Conservation (phyloP, 1,140 invertebrate genomes). For the Drosophila tani region DNA sequence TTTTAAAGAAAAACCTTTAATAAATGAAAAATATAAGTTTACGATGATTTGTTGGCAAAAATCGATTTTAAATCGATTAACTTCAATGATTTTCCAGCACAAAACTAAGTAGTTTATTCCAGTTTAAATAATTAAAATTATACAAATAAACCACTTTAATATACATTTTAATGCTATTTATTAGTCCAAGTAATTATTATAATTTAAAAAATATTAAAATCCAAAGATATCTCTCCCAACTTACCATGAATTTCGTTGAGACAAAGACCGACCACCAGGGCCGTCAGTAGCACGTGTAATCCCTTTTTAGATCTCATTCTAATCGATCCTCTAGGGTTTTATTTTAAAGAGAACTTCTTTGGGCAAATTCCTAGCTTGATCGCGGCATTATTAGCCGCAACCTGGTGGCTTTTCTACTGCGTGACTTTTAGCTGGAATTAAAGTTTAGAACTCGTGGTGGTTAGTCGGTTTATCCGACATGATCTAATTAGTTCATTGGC, state of each 20-base stretch:
- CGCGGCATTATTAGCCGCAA: slow-evolving; percentile 60
- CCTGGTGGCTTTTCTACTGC: slow-evolving; percentile 22
- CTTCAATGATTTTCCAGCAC: neutral
- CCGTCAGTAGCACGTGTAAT: slow-evolving; percentile 31
- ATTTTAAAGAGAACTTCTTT: slow-evolving; percentile 3
- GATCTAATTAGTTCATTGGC: slow-evolving; percentile 72
- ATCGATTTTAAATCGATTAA: neutral
- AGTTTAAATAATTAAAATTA: no score
- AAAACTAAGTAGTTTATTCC: no score
- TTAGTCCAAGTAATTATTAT: no score
- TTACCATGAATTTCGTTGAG: slow-evolving; percentile 58
- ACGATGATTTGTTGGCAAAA: neutral
- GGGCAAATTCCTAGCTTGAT: slow-evolving; percentile 22
- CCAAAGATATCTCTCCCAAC: slow-evolving; percentile 4
- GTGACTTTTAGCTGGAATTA: slow-evolving; percentile 36
- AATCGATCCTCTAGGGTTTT: slow-evolving; percentile 8
- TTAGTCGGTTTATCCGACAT: slow-evolving; percentile 46
- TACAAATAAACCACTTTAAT: no score
- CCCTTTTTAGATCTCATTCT: slow-evolving; percentile 52
- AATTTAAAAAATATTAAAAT: no score
- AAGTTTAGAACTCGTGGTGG: slow-evolving; percentile 31
- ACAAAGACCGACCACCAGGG: slow-evolving; percentile 46
- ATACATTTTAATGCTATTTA: no score
- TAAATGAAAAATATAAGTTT: neutral
- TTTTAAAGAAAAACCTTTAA: no score